Conservation (phyloP, 2,888 invertebrate genomes). For the Drosophila algonquin region DNA sequence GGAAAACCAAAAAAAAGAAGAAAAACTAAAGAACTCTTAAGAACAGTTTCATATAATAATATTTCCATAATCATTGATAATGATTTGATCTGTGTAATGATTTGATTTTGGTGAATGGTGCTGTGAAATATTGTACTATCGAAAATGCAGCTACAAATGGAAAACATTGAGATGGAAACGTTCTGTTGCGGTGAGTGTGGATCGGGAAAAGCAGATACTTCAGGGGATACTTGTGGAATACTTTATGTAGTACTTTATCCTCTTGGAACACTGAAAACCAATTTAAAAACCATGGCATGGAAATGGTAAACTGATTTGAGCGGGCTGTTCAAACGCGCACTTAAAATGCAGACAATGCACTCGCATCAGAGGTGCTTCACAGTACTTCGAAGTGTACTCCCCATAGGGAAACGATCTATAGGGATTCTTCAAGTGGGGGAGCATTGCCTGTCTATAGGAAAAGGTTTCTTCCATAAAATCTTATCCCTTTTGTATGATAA, state of each 20-base stretch:
- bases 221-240: neutral
- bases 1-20: neutral
- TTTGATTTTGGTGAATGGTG: neutral
- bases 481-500: conserved; percentile 28
- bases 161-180: conserved; percentile 81
- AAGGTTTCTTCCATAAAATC: neutral
- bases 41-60: neutral
- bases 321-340: conserved; percentile 46
- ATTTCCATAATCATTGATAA: conserved; percentile 10
- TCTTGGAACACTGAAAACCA: conserved; percentile 25
- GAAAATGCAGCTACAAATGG: conserved; percentile 72
- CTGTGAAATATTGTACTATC: conserved; percentile 9
- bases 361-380: conserved; percentile 4
- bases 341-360: conserved; percentile 51
- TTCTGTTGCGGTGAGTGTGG: conserved; percentile 80
- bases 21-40: neutral
- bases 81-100: conserved; percentile 13
- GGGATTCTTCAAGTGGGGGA: conserved; percentile 28
- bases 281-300: conserved; percentile 33
- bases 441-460: no score
- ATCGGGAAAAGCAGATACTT: neutral
- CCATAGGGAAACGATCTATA: neutral
- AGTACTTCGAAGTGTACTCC: neutral
- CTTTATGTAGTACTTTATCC: conserved; percentile 1
- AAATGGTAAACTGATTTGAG: conserved; percentile 9